Evolutionary conservation across 2,113 vertebrate species (phyloP).

Genomic region (Osmerus mordax): DNA sequence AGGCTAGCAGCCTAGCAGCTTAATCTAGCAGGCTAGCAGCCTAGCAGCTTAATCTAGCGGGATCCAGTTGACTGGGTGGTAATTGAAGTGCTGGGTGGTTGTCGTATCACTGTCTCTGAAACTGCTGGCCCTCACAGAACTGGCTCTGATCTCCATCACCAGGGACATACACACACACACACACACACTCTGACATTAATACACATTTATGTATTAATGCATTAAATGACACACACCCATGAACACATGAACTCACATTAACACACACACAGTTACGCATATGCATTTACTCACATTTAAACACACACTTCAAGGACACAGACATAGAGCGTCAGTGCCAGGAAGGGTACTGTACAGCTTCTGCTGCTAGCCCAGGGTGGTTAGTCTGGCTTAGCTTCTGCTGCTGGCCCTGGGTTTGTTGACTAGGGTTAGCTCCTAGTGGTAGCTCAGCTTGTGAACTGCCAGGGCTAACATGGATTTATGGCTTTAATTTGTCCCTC

Average conservation of each 20-base stretch:
- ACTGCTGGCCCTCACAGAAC: not conserved
- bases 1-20: no score
- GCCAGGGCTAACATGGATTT: conserved; percentile 1
- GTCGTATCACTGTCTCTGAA: not conserved
- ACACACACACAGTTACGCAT: not conserved
- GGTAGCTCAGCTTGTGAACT: no score
- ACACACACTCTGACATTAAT: not conserved
- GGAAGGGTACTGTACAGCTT: no score
- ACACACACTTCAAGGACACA: no score
- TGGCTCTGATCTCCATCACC: not conserved
- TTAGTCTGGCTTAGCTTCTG: no score
- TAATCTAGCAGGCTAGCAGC: not conserved
- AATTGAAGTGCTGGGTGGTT: not conserved
- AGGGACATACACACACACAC: conserved; percentile 3
- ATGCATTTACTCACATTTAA: no score
- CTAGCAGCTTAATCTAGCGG: not conserved
- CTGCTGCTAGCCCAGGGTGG: no score
- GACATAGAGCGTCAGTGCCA: no score
- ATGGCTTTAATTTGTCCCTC: conserved; percentile 31
- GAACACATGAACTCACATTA: not conserved
- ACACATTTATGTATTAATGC: not conserved
- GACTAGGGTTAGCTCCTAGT: no score
- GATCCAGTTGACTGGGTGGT: conserved; percentile 6
- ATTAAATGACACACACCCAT: not conserved
- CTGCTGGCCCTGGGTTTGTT: no score